A percentile compares a stretch with the other conserved stretches of the same genome.
Evolutionary conservation across 2,888 invertebrate genomes (phyloP).

Genomic region (Meteorus cinctellus): DNA sequence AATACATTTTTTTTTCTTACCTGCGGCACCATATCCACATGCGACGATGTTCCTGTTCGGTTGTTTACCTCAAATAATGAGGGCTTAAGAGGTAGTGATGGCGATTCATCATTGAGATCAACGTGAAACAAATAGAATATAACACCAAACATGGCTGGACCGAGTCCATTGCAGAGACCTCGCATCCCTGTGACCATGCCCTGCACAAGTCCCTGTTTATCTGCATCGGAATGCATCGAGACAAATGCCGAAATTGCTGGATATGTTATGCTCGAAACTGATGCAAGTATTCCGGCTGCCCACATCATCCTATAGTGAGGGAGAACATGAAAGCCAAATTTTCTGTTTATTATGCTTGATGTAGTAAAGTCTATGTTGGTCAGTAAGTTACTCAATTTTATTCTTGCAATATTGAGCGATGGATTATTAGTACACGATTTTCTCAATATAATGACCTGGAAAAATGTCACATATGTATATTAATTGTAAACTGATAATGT

Average conservation of each 20-base stretch:
- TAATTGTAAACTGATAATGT: no score
- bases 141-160: slow-evolving; percentile 98
- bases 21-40: slow-evolving; percentile 76
- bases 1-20: slow-evolving; percentile 52
- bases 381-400: no score
- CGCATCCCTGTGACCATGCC: slow-evolving; percentile 99
- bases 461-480: no score
- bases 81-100: slow-evolving; percentile 64
- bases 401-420: no score
- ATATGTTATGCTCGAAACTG: slow-evolving; percentile 97
- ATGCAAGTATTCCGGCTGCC: slow-evolving; percentile 97
- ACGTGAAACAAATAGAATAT: slow-evolving; percentile 99
- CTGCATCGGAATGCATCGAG: slow-evolving; percentile 97
- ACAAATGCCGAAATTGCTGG: slow-evolving; percentile 99
- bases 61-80: slow-evolving; percentile 73
- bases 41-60: slow-evolving; percentile 71
- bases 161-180: slow-evolving; percentile 97
- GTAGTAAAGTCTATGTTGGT: no score
- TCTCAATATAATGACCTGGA: no score
- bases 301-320: slow-evolving; percentile 91
- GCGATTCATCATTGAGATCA: slow-evolving; percentile 87
- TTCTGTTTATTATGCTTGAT: not conserved
- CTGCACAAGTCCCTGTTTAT: slow-evolving; percentile 96
- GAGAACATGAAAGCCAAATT: slow-evolving; percentile 34
- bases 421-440: no score